A percentile compares a stretch with the other conserved stretches of the same genome.
phyloP scores from a whole-genome alignment of 2,888 invertebrate genomes.

The Sinopyrophorus schimmeli region DNA sequence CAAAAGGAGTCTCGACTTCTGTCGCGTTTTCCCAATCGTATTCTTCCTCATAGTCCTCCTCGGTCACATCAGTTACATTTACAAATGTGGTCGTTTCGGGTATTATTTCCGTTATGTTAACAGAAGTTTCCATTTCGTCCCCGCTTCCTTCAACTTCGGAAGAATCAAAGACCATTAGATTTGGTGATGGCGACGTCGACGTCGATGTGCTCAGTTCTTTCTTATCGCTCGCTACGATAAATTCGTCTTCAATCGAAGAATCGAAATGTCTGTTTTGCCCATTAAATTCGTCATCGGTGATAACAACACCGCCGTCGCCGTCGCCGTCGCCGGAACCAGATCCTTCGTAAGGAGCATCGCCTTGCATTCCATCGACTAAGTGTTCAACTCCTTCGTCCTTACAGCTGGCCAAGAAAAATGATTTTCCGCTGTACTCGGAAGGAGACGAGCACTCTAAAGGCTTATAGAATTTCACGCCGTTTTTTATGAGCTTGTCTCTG shows the following conservation, averaged over 20 bases:
- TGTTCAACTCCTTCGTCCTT: constrained; percentile 15
- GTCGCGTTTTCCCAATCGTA: too few species aligned
- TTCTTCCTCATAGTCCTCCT: too few species aligned
- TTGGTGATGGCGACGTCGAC: background rate
- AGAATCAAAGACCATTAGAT: too few species aligned
- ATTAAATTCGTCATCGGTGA: constrained; percentile 32
- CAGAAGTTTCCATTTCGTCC: constrained; percentile 39
- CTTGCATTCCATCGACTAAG: constrained; percentile 39
- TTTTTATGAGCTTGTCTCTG: constrained; percentile 61
- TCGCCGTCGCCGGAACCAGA: constrained; percentile 41
- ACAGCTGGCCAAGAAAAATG: constrained; percentile 32
- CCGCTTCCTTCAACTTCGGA: constrained; percentile 44
- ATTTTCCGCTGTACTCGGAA: constrained; percentile 42
- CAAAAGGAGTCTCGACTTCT: too few species aligned
- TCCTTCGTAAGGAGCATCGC: constrained; percentile 44
- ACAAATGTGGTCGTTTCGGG: too few species aligned
- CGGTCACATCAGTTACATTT: too few species aligned
- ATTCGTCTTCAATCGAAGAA: constrained; percentile 25
- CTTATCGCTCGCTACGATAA: too few species aligned
- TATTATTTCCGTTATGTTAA: background rate
- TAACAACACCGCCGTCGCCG: constrained; percentile 16
- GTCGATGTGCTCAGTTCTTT: too few species aligned
- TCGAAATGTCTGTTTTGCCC: constrained; percentile 27
- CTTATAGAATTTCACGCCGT: constrained; percentile 44
- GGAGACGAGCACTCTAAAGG: constrained; percentile 47